Evolutionary conservation across 1,140 invertebrate genomes (phyloP).

Genomic region (Sinonovacula constricta): DNA sequence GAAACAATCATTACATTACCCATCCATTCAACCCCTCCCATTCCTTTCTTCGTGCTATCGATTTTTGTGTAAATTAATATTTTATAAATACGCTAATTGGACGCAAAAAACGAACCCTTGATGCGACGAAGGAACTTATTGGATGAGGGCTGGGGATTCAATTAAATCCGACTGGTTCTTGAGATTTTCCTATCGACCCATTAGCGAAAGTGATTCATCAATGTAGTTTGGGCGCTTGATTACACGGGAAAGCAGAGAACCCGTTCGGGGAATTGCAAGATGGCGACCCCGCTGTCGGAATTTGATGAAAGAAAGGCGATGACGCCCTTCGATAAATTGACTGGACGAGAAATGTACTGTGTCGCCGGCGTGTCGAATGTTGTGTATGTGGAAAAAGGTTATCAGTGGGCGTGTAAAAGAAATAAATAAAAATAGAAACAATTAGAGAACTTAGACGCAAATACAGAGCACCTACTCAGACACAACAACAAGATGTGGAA

Average conservation of each 20-base stretch:
- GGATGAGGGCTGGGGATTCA: conserved; percentile 30
- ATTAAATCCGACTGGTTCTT: conserved; percentile 39
- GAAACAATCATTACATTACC: not conserved
- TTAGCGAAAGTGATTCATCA: conserved; percentile 51
- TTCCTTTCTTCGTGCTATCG: not conserved
- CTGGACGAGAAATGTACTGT: too few species aligned
- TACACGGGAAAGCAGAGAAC: conserved; percentile 39
- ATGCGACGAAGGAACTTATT: conserved; percentile 22
- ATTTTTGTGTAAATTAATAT: conserved; percentile 42
- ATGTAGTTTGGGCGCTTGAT: conserved; percentile 45
- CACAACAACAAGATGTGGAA: too few species aligned
- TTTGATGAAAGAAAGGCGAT: conserved; percentile 38
- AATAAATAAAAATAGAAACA: too few species aligned
- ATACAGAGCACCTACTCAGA: too few species aligned
- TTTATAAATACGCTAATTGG: conserved; percentile 54
- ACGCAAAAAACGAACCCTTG: conserved; percentile 25
- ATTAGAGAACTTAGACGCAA: too few species aligned
- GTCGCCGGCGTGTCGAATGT: too few species aligned
- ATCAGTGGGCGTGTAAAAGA: too few species aligned
- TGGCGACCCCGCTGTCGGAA: conserved; percentile 34
- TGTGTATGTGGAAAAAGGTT: too few species aligned
- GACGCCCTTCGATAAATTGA: conserved; percentile 18
- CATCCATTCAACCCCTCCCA: not conserved
- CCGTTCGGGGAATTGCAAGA: conserved; percentile 43
- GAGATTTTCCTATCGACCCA: conserved; percentile 41